These are phyloP conservation scores for Syndactyla subalaris DNA, from an alignment of 2,797 vertebrate species.

Conservation along the genomic window DNA sequence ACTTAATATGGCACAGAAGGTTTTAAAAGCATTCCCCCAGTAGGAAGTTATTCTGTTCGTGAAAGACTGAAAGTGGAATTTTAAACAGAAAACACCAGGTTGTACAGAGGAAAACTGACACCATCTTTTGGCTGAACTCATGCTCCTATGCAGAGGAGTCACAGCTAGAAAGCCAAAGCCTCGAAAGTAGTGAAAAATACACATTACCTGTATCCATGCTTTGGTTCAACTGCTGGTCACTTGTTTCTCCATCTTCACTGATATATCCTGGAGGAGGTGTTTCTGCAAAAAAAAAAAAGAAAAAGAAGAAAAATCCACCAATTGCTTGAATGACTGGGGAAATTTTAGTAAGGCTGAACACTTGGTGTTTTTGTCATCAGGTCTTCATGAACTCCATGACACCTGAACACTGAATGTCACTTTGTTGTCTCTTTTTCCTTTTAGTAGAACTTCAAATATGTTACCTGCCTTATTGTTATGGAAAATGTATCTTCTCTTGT, in stretches of 20 bases:
- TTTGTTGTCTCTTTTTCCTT: neutral
- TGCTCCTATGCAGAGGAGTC: neutral
- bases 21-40: neutral
- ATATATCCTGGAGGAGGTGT: conserved; percentile 98
- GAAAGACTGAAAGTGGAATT: neutral
- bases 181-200: neutral
- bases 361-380: neutral
- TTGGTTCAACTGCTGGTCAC: conserved; percentile 97
- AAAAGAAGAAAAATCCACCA: neutral
- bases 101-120: neutral
- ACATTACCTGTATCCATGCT: conserved; percentile 96
- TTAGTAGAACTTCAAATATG: neutral
- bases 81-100: neutral
- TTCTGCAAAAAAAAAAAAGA: conserved; percentile 77
- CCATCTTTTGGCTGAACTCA: neutral
- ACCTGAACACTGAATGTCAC: neutral
- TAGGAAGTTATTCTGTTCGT: neutral
- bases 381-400: neutral
- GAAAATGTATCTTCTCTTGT: neutral
- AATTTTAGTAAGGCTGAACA: neutral
- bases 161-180: neutral
- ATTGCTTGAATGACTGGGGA: neutral
- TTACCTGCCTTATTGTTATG: neutral
- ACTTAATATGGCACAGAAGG: neutral
- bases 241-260: conserved; percentile 99